phyloP scores from a whole-genome alignment of 2,113 vertebrate species.

The Eleginops maclovinus region DNA sequence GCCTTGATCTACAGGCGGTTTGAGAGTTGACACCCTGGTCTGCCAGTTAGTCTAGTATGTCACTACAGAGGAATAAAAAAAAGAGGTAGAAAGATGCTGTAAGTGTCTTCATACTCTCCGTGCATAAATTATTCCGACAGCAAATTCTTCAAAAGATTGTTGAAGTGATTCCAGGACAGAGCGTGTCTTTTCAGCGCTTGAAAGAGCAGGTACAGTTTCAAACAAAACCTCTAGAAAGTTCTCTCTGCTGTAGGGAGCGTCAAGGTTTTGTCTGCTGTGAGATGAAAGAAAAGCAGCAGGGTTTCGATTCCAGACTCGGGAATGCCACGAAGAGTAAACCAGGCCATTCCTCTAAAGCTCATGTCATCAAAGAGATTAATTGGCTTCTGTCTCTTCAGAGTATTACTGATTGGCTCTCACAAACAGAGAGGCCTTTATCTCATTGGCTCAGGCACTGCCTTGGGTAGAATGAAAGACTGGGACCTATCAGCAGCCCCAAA shows the following conservation, averaged over 20 bases:
- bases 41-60: constrained; percentile 53
- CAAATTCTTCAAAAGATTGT: constrained; percentile 70
- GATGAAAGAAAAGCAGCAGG: constrained; percentile 72
- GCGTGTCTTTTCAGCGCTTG: constrained; percentile 50
- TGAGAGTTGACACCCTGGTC: constrained; percentile 51
- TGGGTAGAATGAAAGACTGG: constrained; percentile 59
- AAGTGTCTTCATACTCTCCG: constrained; percentile 53
- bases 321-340: constrained; percentile 73
- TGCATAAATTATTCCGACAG: constrained; percentile 75
- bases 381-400: constrained; percentile 67
- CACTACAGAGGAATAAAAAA: constrained; percentile 42
- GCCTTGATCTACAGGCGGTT: constrained; percentile 52
- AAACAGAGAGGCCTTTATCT: constrained; percentile 74
- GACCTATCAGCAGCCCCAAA: constrained; percentile 54
- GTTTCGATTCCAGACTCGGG: constrained; percentile 66
- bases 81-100: constrained; percentile 44
- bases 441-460: constrained; percentile 74
- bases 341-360: constrained; percentile 70
- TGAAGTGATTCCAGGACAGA: constrained; percentile 61
- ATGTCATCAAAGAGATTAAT: constrained; percentile 80
- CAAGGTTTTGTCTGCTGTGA: constrained; percentile 46
- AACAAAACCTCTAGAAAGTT: constrained; percentile 65
- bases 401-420: constrained; percentile 72
- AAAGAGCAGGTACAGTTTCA: constrained; percentile 73
- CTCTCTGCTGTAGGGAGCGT: constrained; percentile 47